Base-by-base conservation (phyloP, 1,140 invertebrate genomes). In the Batillaria attramentaria region DNA sequence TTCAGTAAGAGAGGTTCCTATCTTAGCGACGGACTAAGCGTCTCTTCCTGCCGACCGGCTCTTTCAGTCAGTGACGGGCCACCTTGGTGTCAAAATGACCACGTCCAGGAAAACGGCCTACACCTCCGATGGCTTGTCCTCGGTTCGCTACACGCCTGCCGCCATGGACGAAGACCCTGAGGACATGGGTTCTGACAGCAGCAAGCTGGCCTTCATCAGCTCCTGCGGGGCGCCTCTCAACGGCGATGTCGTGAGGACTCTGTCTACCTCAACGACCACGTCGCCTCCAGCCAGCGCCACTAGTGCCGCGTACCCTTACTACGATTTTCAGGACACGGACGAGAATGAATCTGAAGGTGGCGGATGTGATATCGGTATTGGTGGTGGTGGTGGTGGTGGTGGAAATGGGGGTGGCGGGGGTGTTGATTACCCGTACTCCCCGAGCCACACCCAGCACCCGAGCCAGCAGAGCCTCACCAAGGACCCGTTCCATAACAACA, bases 301-400 rank as follows among this genome's bases (percentile, higher is more conserved):
- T 57, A 65, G 37, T 35, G n/a, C 62, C 62, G 20, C 42, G 24
- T 75, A 39, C 73, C 73, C 73, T 3, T 75, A 75, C 73, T 75
- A 75, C 73, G 73, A 75, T 57, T 75, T 39, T 39, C 54, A 75
- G 37, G 73, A 75, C 50, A 62, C 72, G 50, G 73, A 75, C 37
- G 57, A 75, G 5, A 65, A 75, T 39, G 73, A 75, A 35, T 75
- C 73, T 3, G 54, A 60, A 39, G 73, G 33, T 3, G 73, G 50
- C 2, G 73, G 73, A 0, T 75, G 73, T 28, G 73, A 75, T 35
- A 62, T 31, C 33, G 57, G 6, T 33, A n/a, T n/a, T n/a, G n/a
- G n/a, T n/a, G n/a, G n/a, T n/a, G n/a, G n/a, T n/a, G n/a, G n/a
- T n/a, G n/a, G n/a, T n/a, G n/a, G n/a, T n/a, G n/a, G n/a, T n/a